Base-by-base conservation (phyloP, 1,140 invertebrate genomes). In the Drosophila pruinosa region DNA sequence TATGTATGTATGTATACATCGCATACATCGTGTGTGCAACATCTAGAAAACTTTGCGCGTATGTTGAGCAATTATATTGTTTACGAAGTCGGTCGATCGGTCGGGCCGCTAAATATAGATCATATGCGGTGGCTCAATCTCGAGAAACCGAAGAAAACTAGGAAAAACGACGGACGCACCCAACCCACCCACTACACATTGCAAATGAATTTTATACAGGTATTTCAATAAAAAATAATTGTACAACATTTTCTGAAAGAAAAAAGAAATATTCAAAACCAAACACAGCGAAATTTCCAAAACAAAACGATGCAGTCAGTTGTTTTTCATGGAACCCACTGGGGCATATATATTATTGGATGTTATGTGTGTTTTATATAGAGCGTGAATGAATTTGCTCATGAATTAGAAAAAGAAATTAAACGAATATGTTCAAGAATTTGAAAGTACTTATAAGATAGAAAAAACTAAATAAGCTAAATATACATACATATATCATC, bases 341-440 rank as follows among this genome's bases (percentile, higher is more conserved):
- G 62, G 82, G 82, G 82, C 71, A 86, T 80, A 79, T 77, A 77
- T 86, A 86, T 88, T 85, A 85, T 85, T 85, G 69, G 73, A 81
- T 88, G 78, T 88, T 86, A 59, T 54, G 19, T 81, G 59, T 75
- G 26, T 74, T 69, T 45, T 50, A 34, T 65, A 43, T 72, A 26
- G 59, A 48, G 68, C 53, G 36, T 39, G 62, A 43, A 39, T 43
- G 54, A 48, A 48, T 34, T 48, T 21, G 70, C 63, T 72, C 64
- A 54, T 65, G 34, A 52, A 59, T 78, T 56, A 63, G 28, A 63
- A 65, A n/a, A 82, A 72, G 54, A 65, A 63, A 67, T 54, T 63
- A 78, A 61, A 53, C 39, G 21, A 65, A 65, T 65, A 48, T 31
- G 43, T 70, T 47, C 43, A 69, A 69, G 45, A 77, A 78, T 88